These are phyloP conservation scores for Trachops cirrhosus DNA, from an alignment of 2,797 vertebrate genomes.

Conservation along the genomic window DNA sequence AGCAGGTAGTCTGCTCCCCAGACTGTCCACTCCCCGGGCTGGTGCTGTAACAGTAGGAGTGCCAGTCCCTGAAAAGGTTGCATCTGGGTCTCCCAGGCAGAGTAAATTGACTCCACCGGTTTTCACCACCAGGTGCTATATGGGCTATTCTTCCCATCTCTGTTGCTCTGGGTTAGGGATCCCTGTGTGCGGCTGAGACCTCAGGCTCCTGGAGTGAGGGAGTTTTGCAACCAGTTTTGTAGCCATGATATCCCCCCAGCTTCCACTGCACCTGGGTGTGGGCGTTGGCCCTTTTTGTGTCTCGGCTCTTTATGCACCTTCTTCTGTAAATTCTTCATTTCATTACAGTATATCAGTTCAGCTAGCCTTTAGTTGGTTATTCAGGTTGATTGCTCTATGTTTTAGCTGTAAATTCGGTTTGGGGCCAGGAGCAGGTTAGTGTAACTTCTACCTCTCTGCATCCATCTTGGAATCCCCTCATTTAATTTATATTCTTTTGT, in stretches of 20 bases:
- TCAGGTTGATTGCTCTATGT: not conserved
- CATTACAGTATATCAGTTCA: not conserved
- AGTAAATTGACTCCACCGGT: too few relatives aligned
- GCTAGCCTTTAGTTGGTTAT: not conserved
- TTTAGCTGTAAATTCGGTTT: not conserved
- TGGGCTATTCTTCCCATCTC: not conserved
- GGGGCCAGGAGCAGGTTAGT: not conserved
- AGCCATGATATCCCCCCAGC: not conserved
- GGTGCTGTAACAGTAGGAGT: too few relatives aligned
- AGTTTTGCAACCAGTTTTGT: not conserved
- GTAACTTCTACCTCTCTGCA: not conserved
- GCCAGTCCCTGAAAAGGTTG: too few relatives aligned
- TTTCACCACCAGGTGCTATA: too few relatives aligned
- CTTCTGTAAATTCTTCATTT: not conserved
- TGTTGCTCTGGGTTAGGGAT: not conserved
- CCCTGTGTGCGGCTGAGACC: not conserved
- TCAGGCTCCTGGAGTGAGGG: not conserved
- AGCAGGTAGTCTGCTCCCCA: too few relatives aligned
- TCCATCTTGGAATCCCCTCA: not conserved
- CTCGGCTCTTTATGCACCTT: not conserved
- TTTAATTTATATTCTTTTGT: constrained; percentile 1
- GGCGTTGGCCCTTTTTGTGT: not conserved
- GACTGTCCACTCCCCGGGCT: too few relatives aligned
- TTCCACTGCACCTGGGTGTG: not conserved
- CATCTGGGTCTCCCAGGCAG: too few relatives aligned